phyloP scores from a whole-genome alignment of 1,140 invertebrate genomes.

The Brachionus rotundiformis region DNA sequence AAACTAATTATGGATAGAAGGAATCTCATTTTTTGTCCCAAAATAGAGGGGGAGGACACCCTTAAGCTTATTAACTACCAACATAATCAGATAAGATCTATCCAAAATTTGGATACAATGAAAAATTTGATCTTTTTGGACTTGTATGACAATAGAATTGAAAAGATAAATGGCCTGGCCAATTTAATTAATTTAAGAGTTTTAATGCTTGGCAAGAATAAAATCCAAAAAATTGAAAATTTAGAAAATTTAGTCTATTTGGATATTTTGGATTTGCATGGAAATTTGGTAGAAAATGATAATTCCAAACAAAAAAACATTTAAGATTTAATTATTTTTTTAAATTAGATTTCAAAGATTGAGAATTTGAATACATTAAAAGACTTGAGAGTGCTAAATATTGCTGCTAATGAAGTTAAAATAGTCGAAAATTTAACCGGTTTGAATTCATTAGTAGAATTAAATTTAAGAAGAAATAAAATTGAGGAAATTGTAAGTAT shows the following conservation, averaged over 20 bases:
- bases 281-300: constrained; percentile 73
- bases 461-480: constrained; percentile 89
- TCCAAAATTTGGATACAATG: constrained; percentile 70
- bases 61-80: constrained; percentile 81
- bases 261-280: constrained; percentile 86
- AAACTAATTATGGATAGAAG: constrained; percentile 55
- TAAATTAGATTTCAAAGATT: constrained; percentile 63
- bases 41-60: constrained; percentile 76
- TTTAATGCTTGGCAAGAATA: constrained; percentile 84
- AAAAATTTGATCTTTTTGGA: constrained; percentile 84
- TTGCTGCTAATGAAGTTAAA: constrained; percentile 83
- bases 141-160: constrained; percentile 88
- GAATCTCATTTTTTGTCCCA: constrained; percentile 67
- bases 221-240: constrained; percentile 76
- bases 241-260: constrained; percentile 72
- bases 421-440: constrained; percentile 82
- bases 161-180: constrained; percentile 76
- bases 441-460: constrained; percentile 78
- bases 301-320: constrained; percentile 58
- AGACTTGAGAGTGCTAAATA: constrained; percentile 82
- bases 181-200: constrained; percentile 76
- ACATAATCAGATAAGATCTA: constrained; percentile 80
- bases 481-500: constrained; percentile 71
- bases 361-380: constrained; percentile 68
- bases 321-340: background rate